phyloP scores from a whole-genome alignment of 1,140 invertebrate species.

The Plodia interpunctella region DNA sequence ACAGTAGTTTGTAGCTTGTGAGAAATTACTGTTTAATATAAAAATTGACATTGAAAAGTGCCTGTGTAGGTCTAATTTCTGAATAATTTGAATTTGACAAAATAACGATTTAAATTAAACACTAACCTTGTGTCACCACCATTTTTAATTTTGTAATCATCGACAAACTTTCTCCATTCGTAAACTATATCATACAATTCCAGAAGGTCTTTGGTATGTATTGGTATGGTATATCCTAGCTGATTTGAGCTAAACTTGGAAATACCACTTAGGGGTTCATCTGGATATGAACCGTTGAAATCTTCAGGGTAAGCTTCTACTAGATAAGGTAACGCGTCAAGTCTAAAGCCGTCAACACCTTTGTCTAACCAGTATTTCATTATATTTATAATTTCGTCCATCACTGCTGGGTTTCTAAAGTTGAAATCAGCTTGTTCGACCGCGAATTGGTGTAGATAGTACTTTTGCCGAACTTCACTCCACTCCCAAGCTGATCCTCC shows the following conservation, averaged over 20 bases:
- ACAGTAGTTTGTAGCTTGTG: no score
- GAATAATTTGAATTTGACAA: not conserved
- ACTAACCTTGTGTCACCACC: slow-evolving; percentile 64
- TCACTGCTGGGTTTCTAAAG: slow-evolving; percentile 77
- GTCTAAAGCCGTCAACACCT: slow-evolving; percentile 84
- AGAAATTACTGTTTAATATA: no score
- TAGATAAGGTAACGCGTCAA: slow-evolving; percentile 81
- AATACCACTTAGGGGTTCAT: slow-evolving; percentile 78
- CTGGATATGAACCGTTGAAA: slow-evolving; percentile 74
- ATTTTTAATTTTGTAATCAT: slow-evolving; percentile 72
- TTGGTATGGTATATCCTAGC: slow-evolving; percentile 76
- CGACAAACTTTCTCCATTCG: slow-evolving; percentile 79
- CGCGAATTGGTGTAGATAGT: slow-evolving; percentile 83
- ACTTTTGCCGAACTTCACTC: slow-evolving; percentile 79
- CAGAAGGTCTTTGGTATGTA: slow-evolving; percentile 79
- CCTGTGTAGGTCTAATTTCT: no score
- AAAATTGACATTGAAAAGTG: no score
- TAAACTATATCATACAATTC: slow-evolving; percentile 80
- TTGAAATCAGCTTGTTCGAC: slow-evolving; percentile 84
- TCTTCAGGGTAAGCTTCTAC: slow-evolving; percentile 77
- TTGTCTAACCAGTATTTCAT: slow-evolving; percentile 81
- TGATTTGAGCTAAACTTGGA: slow-evolving; percentile 34
- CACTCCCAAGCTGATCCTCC: slow-evolving; percentile 82
- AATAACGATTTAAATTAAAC: not conserved
- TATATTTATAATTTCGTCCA: slow-evolving; percentile 78